Conservation (phyloP, 2,797 vertebrate genomes). For the Aldrovandia affinis region DNA sequence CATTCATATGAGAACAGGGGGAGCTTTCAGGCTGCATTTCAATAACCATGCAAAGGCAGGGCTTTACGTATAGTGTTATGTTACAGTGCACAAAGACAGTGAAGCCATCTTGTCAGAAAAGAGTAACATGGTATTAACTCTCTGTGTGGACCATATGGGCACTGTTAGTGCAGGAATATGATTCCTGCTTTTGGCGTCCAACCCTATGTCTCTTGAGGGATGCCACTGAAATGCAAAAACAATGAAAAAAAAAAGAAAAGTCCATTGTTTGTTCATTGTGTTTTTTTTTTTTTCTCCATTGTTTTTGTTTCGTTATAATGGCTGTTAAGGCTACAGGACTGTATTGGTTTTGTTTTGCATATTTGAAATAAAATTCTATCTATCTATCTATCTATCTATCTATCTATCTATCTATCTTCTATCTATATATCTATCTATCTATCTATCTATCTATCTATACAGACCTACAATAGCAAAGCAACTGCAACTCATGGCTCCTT, state of each 20-base stretch:
- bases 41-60: conserved; percentile 25
- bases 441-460: no score
- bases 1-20: not conserved
- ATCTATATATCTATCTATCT: no score
- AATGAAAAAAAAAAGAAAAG: no score
- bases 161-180: conserved; percentile 2
- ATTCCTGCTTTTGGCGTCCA: not conserved
- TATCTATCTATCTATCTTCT: no score
- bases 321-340: no score
- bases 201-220: not conserved
- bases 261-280: no score
- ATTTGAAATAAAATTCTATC: no score
- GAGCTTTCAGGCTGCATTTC: not conserved
- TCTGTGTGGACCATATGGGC: not conserved
- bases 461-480: not conserved
- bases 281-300: no score
- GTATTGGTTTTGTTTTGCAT: no score
- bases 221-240: not conserved
- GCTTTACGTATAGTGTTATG: conserved; percentile 12
- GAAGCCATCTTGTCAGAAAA: conserved; percentile 23
- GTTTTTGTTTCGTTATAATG: no score
- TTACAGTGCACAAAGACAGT: conserved; percentile 18
- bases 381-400: no score
- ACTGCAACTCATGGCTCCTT: not conserved
- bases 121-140: not conserved